Base-by-base conservation (phyloP, 1,140 invertebrate genomes). In the Trachymyrmex cornetzi region DNA sequence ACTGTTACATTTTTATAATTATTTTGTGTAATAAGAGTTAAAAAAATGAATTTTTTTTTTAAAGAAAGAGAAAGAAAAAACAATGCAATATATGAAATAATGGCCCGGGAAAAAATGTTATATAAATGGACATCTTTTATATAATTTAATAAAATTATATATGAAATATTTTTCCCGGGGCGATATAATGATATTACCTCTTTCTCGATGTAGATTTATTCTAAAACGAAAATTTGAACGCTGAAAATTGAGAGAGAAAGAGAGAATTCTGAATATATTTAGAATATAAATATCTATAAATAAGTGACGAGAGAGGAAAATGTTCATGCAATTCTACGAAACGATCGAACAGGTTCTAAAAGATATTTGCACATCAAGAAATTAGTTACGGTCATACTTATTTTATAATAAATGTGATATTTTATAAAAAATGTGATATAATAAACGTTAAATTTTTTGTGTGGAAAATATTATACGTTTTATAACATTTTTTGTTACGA, bases 151-250 rank as follows among this genome's bases (percentile, higher is more conserved):
- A n/a, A n/a, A n/a, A 30, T 30, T 34, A 34, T 34, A 34, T 6
- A 34, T 34, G 5, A 6, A 34, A 34, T 5, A 34, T 34, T 34
- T 34, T 34, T 30, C 3, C 30, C 4, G 9, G n/a, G 30, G 14
- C 14, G 61, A 34, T 38, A 38, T 38, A 38, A 6, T 0, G 38
- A 63, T 64, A 64, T 34, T 34, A n/a, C 16, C 0, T 22, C 34
- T 67, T 34, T 11, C 11, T 34, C 22, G 7, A 64, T 9, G 61
- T 30, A 64, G 27, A 67, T 67, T 67, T 67, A 67, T 67, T 67
- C 34, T 67, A 67, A 19, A 67, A 22, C 9, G 16, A n/a, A n/a
- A 44, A 38, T 38, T 66, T 66, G 34, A 22, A 22, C 9, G 64
- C 1, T 38, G 11, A 22, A 44, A 67, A 67, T 14, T 44, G 34